Conservation (phyloP, 2,797 vertebrate genomes). For the Octomys mimax region DNA sequence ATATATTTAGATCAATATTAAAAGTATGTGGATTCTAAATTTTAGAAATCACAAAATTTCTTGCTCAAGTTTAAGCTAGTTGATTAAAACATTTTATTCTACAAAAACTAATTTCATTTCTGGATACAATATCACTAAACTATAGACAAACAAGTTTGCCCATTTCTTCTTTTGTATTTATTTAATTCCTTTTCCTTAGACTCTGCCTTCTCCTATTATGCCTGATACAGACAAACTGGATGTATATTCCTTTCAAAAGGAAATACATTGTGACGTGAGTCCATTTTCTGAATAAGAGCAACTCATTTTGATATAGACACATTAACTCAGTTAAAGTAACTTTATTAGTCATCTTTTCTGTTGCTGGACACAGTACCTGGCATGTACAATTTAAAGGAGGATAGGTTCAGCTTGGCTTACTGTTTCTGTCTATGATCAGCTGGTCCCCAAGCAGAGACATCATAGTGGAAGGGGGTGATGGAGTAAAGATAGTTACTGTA, state of each 20-base stretch:
- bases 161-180: neutral
- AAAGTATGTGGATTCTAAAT: neutral
- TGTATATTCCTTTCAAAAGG: neutral
- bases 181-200: neutral
- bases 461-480: neutral
- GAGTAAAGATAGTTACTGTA: neutral
- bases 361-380: neutral
- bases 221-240: neutral
- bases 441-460: neutral
- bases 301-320: neutral
- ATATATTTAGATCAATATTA: constrained; percentile 12
- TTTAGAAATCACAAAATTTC: neutral
- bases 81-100: constrained; percentile 4
- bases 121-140: neutral
- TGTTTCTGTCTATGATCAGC: neutral
- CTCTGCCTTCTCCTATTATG: neutral
- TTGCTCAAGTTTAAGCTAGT: neutral
- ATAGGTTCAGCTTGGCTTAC: too few relatives aligned
- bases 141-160: neutral
- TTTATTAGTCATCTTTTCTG: neutral
- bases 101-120: constrained; percentile 25
- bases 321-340: constrained; percentile 15
- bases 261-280: neutral
- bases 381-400: neutral
- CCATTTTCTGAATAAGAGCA: neutral